These are phyloP conservation scores for Leucophenga varia DNA, from an alignment of 1,140 invertebrate species.

Conservation along the genomic window DNA sequence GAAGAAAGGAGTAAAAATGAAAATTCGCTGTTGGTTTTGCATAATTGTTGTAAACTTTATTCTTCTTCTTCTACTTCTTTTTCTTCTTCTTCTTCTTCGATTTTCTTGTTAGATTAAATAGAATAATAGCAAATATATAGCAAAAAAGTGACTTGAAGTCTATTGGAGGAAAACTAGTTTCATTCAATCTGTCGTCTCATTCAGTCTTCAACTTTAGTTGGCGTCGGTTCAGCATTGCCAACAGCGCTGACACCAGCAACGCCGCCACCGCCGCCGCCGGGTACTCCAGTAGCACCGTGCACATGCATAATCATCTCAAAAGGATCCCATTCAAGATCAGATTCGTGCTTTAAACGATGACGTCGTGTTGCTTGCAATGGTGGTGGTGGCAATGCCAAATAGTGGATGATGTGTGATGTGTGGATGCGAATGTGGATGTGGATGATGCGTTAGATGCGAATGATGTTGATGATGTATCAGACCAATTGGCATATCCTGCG, in stretches of 20 bases:
- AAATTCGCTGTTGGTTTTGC: too few species aligned
- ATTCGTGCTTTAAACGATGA: slow-evolving; percentile 36
- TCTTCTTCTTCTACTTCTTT: too few species aligned
- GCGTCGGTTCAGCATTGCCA: slow-evolving; percentile 36
- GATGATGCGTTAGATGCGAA: background rate
- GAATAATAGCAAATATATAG: too few species aligned
- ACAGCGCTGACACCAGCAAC: slow-evolving; percentile 23
- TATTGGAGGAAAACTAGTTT: too few species aligned
- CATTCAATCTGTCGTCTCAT: too few species aligned
- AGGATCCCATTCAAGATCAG: slow-evolving; percentile 51
- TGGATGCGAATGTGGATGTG: slow-evolving; percentile 20
- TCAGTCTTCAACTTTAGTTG: slow-evolving; percentile 40
- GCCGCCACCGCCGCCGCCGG: too few species aligned
- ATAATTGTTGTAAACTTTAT: too few species aligned
- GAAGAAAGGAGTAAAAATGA: too few species aligned
- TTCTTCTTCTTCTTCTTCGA: too few species aligned
- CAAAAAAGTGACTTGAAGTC: too few species aligned
- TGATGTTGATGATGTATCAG: slow-evolving; percentile 34
- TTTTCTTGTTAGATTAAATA: too few species aligned
- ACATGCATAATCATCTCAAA: slow-evolving; percentile 53
- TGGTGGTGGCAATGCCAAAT: background rate
- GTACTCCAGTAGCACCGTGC: too few species aligned
- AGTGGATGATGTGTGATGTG: slow-evolving; percentile 26
- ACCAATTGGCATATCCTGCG: slow-evolving; percentile 42
- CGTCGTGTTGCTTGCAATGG: slow-evolving; percentile 4